Conservation (phyloP, 2,113 vertebrate genomes). For the Oceanodroma tethys region DNA sequence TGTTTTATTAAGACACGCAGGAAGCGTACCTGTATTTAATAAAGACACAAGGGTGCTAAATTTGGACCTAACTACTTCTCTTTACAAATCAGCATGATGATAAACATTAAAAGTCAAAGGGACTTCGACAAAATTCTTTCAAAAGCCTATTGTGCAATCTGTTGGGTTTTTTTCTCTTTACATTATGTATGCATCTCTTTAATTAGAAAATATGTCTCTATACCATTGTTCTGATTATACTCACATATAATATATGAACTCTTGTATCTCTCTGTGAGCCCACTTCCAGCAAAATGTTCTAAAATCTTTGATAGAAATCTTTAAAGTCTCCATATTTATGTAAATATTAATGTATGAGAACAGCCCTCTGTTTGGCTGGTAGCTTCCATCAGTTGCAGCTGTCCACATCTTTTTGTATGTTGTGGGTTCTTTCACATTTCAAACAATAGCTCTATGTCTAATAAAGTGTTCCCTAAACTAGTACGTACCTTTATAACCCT, state of each 20-base stretch:
- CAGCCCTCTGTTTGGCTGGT: not conserved
- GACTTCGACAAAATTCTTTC: not conserved
- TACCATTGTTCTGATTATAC: not conserved
- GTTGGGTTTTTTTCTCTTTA: not conserved
- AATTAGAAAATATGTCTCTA: not conserved
- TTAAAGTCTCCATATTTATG: not conserved
- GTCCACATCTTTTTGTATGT: not conserved
- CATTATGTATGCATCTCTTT: not conserved
- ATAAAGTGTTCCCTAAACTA: not conserved
- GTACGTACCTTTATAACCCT: not conserved
- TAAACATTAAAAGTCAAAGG: not conserved
- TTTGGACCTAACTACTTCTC: not conserved
- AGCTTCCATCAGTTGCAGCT: not conserved
- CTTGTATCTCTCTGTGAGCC: not conserved
- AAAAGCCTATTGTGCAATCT: not conserved
- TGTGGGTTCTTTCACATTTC: not conserved
- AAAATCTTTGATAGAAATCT: slow-evolving; percentile 22
- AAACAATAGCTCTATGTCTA: not conserved
- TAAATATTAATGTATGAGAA: not conserved
- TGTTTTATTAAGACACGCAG: not conserved
- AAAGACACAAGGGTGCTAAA: not conserved
- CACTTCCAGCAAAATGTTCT: slow-evolving; percentile 1
- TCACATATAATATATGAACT: not conserved
- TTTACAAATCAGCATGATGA: not conserved
- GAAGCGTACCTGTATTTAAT: not conserved